Percentiles rank a stretch among this genome's conserved stretches.
These are phyloP conservation scores for Spinibarbus caldwelli DNA, from an alignment of 2,797 vertebrate species.

Conservation along the genomic window DNA sequence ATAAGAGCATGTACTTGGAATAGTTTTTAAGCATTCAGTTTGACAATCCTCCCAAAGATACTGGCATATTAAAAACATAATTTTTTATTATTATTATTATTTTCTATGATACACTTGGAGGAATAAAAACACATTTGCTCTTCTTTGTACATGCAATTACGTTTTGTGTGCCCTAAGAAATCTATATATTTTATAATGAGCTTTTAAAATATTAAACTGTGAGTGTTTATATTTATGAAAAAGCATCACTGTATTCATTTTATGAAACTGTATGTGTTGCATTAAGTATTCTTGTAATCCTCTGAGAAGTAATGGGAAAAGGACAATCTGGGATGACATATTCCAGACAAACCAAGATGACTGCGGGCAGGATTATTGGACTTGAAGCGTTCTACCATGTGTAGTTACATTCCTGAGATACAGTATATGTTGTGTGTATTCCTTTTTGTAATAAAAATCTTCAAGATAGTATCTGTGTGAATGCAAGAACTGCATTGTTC, in stretches of 20 bases:
- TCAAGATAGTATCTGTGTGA: conserved; percentile 41
- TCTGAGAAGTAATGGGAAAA: conserved; percentile 52
- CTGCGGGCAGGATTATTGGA: conserved; percentile 81
- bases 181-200: conserved; percentile 67
- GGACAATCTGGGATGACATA: conserved; percentile 59
- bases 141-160: conserved; percentile 46
- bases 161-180: conserved; percentile 62
- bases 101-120: conserved; percentile 35
- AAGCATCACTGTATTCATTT: conserved; percentile 70
- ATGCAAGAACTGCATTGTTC: background rate
- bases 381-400: conserved; percentile 65
- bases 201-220: conserved; percentile 74
- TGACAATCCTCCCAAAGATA: conserved; percentile 50
- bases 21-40: conserved; percentile 36
- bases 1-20: conserved; percentile 33
- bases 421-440: conserved; percentile 62
- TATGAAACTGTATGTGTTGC: conserved; percentile 58
- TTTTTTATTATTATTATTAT: conserved; percentile 41
- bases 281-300: conserved; percentile 69
- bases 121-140: conserved; percentile 34
- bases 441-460: conserved; percentile 75
- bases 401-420: conserved; percentile 63
- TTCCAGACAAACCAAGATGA: conserved; percentile 72
- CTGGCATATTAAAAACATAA: conserved; percentile 40
- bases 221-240: conserved; percentile 74